Percentiles rank a stretch among this genome's conserved stretches.
Conservation (phyloP, 2,113 vertebrate species). For the Cercopithecus mona region DNA sequence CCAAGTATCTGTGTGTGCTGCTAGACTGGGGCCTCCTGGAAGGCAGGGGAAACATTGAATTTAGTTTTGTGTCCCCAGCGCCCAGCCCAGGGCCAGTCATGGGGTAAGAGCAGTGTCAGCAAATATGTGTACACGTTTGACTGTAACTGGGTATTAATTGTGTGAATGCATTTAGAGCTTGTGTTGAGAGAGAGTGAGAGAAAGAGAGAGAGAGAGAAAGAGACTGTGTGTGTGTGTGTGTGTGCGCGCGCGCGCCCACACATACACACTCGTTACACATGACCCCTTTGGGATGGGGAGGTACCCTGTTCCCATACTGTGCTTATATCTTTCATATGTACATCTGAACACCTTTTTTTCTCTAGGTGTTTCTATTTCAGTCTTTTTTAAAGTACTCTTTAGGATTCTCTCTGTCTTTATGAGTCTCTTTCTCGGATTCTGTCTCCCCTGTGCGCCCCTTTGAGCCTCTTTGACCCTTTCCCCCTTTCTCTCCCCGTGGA, state of each 20-base stretch:
- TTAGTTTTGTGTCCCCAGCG: not conserved
- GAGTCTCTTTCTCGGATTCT: not conserved
- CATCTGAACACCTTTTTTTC: not conserved
- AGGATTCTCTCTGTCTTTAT: not conserved
- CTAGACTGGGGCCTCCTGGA: not conserved
- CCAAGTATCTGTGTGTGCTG: not conserved
- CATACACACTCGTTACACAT: not conserved
- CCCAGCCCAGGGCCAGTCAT: not conserved
- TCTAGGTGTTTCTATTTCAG: not conserved
- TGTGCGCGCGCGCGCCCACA: fast-evolving
- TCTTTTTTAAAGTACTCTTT: not conserved
- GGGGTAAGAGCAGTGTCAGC: not conserved
- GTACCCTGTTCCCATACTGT: not conserved
- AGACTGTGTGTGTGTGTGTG: not conserved
- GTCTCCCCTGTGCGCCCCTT: not conserved
- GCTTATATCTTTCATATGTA: not conserved
- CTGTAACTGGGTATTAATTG: not conserved
- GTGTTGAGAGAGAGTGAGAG: not conserved
- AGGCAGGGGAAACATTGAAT: not conserved
- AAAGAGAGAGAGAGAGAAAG: not conserved
- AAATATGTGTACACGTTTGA: not conserved
- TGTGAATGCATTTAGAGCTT: not conserved
- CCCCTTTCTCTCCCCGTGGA: not conserved
- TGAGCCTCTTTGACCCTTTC: not conserved
- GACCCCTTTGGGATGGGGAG: not conserved